phyloP scores from a whole-genome alignment of 2,888 invertebrate species.

The Nomada fabriciana region DNA sequence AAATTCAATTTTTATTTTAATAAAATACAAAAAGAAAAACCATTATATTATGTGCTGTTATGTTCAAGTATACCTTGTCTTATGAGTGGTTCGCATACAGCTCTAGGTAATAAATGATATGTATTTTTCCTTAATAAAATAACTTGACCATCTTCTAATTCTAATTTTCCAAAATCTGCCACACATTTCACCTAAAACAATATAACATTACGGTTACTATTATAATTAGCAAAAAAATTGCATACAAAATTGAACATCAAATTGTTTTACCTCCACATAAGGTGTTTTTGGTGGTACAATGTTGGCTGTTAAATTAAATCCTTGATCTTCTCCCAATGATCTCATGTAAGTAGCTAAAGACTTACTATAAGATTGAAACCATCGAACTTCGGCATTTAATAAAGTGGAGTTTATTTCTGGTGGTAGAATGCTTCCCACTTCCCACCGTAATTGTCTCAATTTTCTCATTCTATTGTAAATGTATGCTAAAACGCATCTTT shows the following conservation, averaged over 20 bases:
- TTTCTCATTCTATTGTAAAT: slow-evolving; percentile 92
- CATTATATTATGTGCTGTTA: slow-evolving; percentile 84
- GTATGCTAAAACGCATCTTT: slow-evolving; percentile 94
- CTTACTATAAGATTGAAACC: slow-evolving; percentile 95
- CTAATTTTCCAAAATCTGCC: slow-evolving; percentile 96
- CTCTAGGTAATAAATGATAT: slow-evolving; percentile 94
- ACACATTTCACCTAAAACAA: slow-evolving; percentile 89
- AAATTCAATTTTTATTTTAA: slow-evolving; percentile 26
- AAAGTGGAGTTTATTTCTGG: slow-evolving; percentile 92
- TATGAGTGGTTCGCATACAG: slow-evolving; percentile 95
- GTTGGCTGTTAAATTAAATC: slow-evolving; percentile 94
- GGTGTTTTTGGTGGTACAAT: slow-evolving; percentile 96
- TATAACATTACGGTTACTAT: background rate
- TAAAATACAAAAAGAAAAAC: background rate
- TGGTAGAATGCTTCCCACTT: slow-evolving; percentile 96
- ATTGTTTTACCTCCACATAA: slow-evolving; percentile 92
- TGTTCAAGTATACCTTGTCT: slow-evolving; percentile 95
- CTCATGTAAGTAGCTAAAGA: slow-evolving; percentile 95
- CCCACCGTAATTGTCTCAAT: slow-evolving; percentile 96
- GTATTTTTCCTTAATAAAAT: slow-evolving; percentile 95
- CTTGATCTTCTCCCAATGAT: slow-evolving; percentile 92
- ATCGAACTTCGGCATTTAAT: slow-evolving; percentile 92
- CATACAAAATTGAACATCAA: background rate
- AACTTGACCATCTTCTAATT: slow-evolving; percentile 96
- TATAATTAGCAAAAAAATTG: too few species aligned